phyloP scores from a whole-genome alignment of 2,113 vertebrate species.

The Bufo gargarizans region DNA sequence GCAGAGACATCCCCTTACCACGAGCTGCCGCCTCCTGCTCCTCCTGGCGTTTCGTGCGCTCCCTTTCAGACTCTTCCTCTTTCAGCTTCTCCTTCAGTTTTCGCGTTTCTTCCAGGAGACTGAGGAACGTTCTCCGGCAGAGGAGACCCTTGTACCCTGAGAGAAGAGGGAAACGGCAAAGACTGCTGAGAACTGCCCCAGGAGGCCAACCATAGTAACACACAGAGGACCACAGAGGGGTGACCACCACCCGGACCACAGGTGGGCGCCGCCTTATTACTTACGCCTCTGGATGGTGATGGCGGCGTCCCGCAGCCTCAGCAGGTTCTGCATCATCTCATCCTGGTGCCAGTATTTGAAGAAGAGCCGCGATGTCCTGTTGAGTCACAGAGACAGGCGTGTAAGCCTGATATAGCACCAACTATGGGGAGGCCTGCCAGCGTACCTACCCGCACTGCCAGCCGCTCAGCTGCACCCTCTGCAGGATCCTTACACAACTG shows the following conservation, averaged over 20 bases:
- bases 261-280: not conserved
- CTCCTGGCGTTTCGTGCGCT: slow-evolving; percentile 47
- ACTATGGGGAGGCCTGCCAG: too few species aligned
- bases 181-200: not conserved
- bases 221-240: too few species aligned
- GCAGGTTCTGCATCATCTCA: slow-evolving; percentile 67
- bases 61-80: slow-evolving; percentile 62
- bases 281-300: slow-evolving; percentile 75
- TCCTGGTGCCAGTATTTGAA: slow-evolving; percentile 81
- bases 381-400: slow-evolving; percentile 3
- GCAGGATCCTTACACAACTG: slow-evolving; percentile 72
- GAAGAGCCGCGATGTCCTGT: slow-evolving; percentile 74
- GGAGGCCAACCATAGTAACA: too few species aligned
- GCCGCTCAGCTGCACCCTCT: slow-evolving; percentile 67
- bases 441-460: slow-evolving; percentile 76
- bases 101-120: slow-evolving; percentile 64
- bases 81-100: slow-evolving; percentile 39
- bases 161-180: not conserved
- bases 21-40: not conserved
- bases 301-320: slow-evolving; percentile 68
- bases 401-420: not conserved
- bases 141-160: slow-evolving; percentile 66
- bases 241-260: too few species aligned
- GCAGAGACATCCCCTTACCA: not conserved
- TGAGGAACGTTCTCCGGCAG: slow-evolving; percentile 64